Conservation (phyloP, 1,140 invertebrate genomes). For the Drosophila pseudoananassae region DNA sequence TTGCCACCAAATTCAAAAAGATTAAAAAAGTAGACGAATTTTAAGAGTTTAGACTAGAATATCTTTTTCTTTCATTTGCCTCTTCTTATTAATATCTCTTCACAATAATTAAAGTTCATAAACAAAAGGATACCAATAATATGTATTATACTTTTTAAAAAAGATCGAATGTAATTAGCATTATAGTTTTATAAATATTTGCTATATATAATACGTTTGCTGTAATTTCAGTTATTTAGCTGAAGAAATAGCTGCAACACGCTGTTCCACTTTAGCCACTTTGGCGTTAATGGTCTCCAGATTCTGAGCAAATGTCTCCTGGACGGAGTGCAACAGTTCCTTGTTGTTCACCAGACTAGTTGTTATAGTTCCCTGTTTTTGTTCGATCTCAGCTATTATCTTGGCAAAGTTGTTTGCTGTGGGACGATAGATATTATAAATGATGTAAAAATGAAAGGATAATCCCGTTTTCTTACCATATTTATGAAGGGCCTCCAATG, state of each 20-base stretch:
- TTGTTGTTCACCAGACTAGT: conserved; percentile 90
- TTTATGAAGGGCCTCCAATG: conserved; percentile 93
- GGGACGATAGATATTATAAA: conserved; percentile 60
- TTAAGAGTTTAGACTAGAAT: no score
- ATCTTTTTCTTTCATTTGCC: no score
- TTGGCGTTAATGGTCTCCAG: conserved; percentile 91
- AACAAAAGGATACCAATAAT: no score
- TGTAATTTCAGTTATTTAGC: conserved; percentile 49
- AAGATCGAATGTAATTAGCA: conserved; percentile 30
- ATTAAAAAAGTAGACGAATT: not conserved
- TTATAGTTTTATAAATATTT: conserved; percentile 41
- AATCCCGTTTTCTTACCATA: conserved; percentile 87
- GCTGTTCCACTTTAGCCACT: conserved; percentile 89
- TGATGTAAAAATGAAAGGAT: not conserved
- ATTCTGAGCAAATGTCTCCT: conserved; percentile 91
- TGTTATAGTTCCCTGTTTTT: conserved; percentile 90
- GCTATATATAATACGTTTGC: conserved; percentile 18
- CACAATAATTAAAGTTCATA: no score
- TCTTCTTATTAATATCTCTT: no score
- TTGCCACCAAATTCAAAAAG: not conserved
- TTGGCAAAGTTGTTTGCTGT: conserved; percentile 93
- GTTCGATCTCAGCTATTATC: conserved; percentile 92
- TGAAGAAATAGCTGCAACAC: conserved; percentile 86
- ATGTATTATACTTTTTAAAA: conserved; percentile 16
- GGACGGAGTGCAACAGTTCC: conserved; percentile 90